These are phyloP conservation scores for Tragelaphus scriptus DNA, from an alignment of 2,113 vertebrate species.

Conservation along the genomic window DNA sequence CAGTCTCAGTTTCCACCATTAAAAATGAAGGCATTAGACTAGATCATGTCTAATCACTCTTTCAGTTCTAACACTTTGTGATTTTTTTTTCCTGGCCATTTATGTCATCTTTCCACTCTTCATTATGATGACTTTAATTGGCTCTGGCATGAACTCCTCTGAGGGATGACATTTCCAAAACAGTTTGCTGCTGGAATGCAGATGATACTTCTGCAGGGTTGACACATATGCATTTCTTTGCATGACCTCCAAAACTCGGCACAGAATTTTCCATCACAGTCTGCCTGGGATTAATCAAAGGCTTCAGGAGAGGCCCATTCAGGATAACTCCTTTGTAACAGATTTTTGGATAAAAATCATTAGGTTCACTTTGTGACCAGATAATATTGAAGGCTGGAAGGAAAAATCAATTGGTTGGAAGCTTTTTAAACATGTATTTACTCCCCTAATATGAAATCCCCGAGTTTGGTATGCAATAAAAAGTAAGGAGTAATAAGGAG, in stretches of 20 bases:
- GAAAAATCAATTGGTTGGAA: neutral
- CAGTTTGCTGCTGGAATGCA: constrained; percentile 68
- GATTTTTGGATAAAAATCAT: constrained; percentile 20
- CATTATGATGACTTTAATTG: constrained; percentile 67
- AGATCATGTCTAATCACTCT: neutral
- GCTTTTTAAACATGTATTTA: neutral
- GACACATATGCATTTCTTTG: constrained; percentile 71
- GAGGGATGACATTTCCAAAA: constrained; percentile 71
- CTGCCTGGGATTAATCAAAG: constrained; percentile 41
- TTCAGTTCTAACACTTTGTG: neutral
- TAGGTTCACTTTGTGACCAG: constrained; percentile 4
- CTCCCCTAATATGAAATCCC: neutral
- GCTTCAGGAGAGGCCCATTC: neutral
- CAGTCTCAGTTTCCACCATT: neutral
- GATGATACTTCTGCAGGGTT: constrained; percentile 53
- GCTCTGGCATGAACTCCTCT: constrained; percentile 66
- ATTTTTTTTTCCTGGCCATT: constrained; percentile 25
- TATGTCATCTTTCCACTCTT: constrained; percentile 57
- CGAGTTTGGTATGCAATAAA: neutral
- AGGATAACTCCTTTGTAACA: neutral
- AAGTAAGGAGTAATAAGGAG: neutral
- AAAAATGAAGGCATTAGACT: neutral
- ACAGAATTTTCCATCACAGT: constrained; percentile 67
- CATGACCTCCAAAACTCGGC: constrained; percentile 58
- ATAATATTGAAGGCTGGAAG: neutral